phyloP scores from a whole-genome alignment of 1,140 invertebrate genomes.

The Holotrichia oblita region DNA sequence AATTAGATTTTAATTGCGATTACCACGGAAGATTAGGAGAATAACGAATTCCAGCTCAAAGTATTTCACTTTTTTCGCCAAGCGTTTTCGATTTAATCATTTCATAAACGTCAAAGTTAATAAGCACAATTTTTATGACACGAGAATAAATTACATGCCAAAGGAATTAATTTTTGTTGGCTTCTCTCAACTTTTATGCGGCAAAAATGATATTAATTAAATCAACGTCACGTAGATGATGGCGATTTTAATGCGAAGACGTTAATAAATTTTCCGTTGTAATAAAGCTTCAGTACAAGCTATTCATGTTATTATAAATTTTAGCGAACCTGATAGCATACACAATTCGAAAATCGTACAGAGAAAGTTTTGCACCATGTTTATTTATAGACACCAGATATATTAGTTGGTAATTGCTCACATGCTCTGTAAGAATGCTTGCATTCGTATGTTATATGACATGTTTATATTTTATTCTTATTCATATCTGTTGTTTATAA shows the following conservation, averaged over 20 bases:
- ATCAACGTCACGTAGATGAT: conserved; percentile 1
- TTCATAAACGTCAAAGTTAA: conserved; percentile 28
- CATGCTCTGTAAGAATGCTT: too few relatives aligned
- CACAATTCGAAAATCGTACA: too few relatives aligned
- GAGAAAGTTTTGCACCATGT: too few relatives aligned
- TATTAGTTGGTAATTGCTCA: too few relatives aligned
- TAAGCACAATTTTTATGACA: conserved; percentile 10
- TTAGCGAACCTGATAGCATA: too few relatives aligned
- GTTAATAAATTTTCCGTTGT: conserved; percentile 18
- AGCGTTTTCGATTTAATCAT: background rate
- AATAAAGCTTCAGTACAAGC: background rate
- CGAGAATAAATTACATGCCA: background rate
- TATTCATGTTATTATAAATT: background rate
- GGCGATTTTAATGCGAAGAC: background rate
- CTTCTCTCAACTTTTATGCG: background rate
- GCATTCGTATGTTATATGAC: too few relatives aligned
- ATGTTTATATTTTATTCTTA: too few relatives aligned
- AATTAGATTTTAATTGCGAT: conserved; percentile 13
- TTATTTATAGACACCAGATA: too few relatives aligned
- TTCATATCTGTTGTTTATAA: too few relatives aligned
- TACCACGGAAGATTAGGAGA: background rate
- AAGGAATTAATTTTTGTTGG: conserved; percentile 23
- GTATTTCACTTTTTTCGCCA: background rate
- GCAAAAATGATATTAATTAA: conserved; percentile 30
- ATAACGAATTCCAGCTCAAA: background rate